Percentiles rank a stretch among this genome's conserved stretches.
Conservation (phyloP, 2,113 vertebrate species). For the Toxotes jaculatrix region DNA sequence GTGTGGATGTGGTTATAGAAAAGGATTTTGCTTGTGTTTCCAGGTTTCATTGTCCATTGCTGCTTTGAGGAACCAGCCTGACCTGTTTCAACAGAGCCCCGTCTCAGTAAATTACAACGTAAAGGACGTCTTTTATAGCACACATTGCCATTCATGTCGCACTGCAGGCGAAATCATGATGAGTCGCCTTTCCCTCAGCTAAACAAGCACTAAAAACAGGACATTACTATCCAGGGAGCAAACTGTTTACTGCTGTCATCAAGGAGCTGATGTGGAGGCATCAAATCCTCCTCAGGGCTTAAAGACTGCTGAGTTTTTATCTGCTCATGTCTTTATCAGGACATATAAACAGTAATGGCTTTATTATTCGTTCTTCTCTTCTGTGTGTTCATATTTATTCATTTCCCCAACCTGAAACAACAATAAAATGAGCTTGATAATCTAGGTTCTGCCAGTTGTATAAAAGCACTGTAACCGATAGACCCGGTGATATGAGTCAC, state of each 20-base stretch:
- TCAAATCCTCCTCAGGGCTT: not conserved
- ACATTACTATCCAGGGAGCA: not conserved
- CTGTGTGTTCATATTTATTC: not conserved
- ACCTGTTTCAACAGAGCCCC: slow-evolving; percentile 57
- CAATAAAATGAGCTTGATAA: not conserved
- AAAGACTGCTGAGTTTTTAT: slow-evolving; percentile 10
- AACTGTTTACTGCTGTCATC: slow-evolving; percentile 8
- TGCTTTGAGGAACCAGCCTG: slow-evolving; percentile 57
- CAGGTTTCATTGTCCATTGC: slow-evolving; percentile 48
- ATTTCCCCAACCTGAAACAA: not conserved
- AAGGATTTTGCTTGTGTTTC: slow-evolving; percentile 32
- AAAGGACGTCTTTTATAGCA: slow-evolving; percentile 32
- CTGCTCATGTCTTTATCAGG: not conserved
- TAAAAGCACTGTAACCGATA: not conserved
- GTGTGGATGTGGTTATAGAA: slow-evolving; percentile 46
- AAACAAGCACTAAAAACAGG: not conserved
- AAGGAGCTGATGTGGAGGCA: not conserved
- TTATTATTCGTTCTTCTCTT: not conserved
- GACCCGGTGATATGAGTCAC: not conserved
- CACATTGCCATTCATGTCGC: slow-evolving; percentile 17
- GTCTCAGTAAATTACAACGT: slow-evolving; percentile 25
- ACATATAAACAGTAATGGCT: not conserved
- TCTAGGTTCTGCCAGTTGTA: not conserved
- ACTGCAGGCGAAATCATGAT: not conserved
- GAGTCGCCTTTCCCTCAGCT: not conserved